phyloP scores from a whole-genome alignment of 35 echinoderm and acorn worm genomes.

The Acanthaster planci region DNA sequence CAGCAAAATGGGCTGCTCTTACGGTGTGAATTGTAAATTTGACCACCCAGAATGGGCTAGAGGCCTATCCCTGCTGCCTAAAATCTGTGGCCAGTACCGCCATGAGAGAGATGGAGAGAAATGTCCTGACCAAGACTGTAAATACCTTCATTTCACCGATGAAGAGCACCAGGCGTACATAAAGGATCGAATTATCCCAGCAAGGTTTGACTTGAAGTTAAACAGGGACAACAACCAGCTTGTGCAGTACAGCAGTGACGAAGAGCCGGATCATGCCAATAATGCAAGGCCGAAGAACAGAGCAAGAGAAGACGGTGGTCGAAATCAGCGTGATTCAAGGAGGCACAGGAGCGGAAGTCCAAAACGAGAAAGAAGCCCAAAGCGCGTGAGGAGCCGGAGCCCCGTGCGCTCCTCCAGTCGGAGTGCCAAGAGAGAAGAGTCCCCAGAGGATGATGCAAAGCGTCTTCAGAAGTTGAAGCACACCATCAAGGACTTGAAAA shows the following conservation, averaged over 20 bases:
- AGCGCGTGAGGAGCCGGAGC: not conserved
- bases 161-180: not conserved
- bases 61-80: not conserved
- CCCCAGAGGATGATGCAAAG: not conserved
- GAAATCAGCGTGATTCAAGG: not conserved
- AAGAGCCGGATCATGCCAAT: not conserved
- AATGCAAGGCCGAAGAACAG: too few species aligned
- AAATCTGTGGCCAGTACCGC: slow-evolving; percentile 3
- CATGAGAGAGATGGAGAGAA: not conserved
- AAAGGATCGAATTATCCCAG: not conserved
- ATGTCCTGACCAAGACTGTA: not conserved
- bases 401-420: not conserved
- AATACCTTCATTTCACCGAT: not conserved
- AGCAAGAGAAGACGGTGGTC: not conserved
- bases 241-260: slow-evolving; percentile 13
- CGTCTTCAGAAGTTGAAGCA: not conserved
- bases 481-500: not conserved
- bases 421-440: not conserved
- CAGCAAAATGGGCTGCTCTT: not conserved
- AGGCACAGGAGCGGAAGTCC: not conserved
- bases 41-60: slow-evolving; percentile 11
- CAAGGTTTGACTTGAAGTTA: not conserved
- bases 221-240: not conserved
- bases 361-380: not conserved
- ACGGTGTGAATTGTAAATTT: not conserved